Percentiles rank a stretch among this genome's conserved stretches.
Conservation (phyloP, 2,888 invertebrate genomes). For the Trachelus stipa region DNA sequence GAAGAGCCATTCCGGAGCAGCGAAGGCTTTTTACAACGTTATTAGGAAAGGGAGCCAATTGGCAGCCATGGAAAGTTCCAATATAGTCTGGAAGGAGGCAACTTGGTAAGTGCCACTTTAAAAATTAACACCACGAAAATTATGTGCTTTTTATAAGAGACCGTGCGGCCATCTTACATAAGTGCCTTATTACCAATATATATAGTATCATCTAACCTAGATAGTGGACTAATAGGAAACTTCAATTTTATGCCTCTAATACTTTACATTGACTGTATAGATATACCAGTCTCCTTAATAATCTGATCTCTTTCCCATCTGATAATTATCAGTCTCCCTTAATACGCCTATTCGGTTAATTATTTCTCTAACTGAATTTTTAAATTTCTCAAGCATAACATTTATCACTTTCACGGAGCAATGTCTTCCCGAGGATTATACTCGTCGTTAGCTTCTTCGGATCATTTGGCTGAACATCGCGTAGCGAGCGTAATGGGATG, state of each 20-base stretch:
- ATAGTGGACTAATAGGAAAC: background rate
- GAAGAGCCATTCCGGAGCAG: slow-evolving; percentile 31
- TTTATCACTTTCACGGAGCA: background rate
- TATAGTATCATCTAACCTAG: background rate
- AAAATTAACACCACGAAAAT: slow-evolving; percentile 51
- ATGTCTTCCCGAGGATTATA: background rate
- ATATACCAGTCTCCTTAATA: background rate
- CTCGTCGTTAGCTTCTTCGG: background rate
- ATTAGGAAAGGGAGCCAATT: slow-evolving; percentile 25
- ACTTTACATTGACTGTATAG: background rate
- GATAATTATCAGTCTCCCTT: background rate
- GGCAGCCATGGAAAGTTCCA: slow-evolving; percentile 4
- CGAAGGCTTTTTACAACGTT: slow-evolving; percentile 38
- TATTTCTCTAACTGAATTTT: background rate
- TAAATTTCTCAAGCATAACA: background rate
- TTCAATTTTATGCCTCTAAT: background rate
- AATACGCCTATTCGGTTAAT: background rate
- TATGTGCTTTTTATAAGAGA: slow-evolving; percentile 37
- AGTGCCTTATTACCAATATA: background rate
- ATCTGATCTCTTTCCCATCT: background rate
- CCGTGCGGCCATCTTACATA: background rate
- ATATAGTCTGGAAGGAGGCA: background rate
- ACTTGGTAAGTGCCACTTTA: slow-evolving; percentile 43
- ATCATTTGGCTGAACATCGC: background rate
- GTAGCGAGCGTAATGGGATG: background rate